Evolutionary conservation across 2,888 invertebrate genomes (phyloP), one percentile per base, ranked within the genome.

Genomic region (Hirtodrosophila histrioides): DNA sequence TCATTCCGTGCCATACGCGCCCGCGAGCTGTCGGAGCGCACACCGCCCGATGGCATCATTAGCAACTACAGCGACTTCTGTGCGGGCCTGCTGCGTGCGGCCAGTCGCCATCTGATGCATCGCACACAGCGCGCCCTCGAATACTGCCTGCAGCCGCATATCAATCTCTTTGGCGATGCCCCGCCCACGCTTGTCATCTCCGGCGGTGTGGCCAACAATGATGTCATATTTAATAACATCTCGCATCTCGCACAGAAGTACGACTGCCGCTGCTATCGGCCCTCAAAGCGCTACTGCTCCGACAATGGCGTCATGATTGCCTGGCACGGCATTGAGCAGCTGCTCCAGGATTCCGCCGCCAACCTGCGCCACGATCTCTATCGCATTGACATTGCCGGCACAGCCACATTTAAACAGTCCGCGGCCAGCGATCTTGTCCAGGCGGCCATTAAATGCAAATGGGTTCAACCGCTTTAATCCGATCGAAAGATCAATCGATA

Each of bases 271-370:
- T 92, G 97, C 4, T 92, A 94, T 57, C 94, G 96, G 60, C 98
- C 99, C 10, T 96, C 97, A 3, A 94, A 95, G 23, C 93, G 94
- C 87, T 93, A 98, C 8, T 99, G 99, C 90, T 98, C 98, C 0
- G 99, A 99, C 91, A 99, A 99, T 93, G 99, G 99, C 6, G 94
- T 98, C 33, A 99, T 99, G 99, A 97, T 99, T 83, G 99, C 99
- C 12, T 99, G 99, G 98, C 98, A 98, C 93, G 99, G 97, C 7
- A 93, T 98, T 51, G 98, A 99, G 92, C 95, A 94, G 44, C 57
- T 91, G 1, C 37, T 54, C 3, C 58, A 73, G n/a, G 36, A 64
- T 11, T 11, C 61, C 3, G 17, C 31, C 29, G 41, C 43, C 3
- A 64, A 68, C 11, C 41, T 88, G 41, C 84, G 82, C 29, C 73